These are phyloP conservation scores for Bibio marci DNA, from an alignment of 2,888 invertebrate genomes.

Conservation along the genomic window DNA sequence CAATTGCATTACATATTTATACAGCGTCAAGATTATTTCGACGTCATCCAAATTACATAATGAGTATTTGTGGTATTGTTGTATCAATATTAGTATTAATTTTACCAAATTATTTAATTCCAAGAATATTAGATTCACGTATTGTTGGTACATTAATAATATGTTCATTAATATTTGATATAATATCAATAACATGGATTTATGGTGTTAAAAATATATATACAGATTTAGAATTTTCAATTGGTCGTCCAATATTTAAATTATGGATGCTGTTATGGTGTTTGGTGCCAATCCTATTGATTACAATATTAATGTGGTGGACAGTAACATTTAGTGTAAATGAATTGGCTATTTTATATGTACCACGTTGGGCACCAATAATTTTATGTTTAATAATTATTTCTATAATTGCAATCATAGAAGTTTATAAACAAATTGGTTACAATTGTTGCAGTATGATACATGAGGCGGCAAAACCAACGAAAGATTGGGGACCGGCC, in stretches of 20 bases:
- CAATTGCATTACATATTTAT: constrained; percentile 24
- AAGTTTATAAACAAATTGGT: constrained; percentile 29
- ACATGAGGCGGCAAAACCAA: constrained; percentile 28
- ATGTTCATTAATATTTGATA: constrained; percentile 25
- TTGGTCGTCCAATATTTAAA: constrained; percentile 27
- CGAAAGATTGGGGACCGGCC: constrained; percentile 31
- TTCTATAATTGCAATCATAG: constrained; percentile 22
- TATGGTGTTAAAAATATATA: constrained; percentile 29
- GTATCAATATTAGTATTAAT: constrained; percentile 22
- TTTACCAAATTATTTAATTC: constrained; percentile 23
- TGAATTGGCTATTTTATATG: constrained; percentile 15
- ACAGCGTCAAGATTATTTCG: constrained; percentile 26
- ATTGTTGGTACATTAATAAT: constrained; percentile 25
- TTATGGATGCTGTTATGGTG: constrained; percentile 27
- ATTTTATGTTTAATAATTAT: constrained; percentile 23
- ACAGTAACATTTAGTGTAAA: constrained; percentile 22
- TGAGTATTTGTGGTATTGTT: constrained; percentile 24
- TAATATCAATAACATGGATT: constrained; percentile 28
- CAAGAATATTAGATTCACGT: constrained; percentile 23
- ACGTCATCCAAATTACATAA: constrained; percentile 26
- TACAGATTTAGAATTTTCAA: constrained; percentile 28
- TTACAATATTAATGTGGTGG: constrained; percentile 28
- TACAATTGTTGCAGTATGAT: constrained; percentile 31
- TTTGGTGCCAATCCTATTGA: constrained; percentile 24
- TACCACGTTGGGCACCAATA: constrained; percentile 29